Conservation (phyloP, 2,888 invertebrate species). For the Eupithecia centaureata region DNA sequence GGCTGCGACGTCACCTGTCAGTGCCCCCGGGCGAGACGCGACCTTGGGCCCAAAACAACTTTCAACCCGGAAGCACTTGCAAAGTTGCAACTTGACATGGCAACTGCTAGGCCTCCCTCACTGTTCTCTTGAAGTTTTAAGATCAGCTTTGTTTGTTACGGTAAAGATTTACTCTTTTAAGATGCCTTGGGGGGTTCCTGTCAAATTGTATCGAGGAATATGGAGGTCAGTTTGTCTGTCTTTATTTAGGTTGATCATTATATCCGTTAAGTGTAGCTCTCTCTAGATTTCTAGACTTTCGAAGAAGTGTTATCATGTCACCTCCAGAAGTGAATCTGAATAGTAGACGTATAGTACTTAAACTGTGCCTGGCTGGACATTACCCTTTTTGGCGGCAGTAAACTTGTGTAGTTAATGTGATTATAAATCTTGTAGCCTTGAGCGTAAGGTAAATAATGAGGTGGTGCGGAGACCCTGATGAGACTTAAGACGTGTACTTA, state of each 20-base stretch:
- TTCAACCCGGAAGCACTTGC: conserved; percentile 72
- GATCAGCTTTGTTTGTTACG: neutral
- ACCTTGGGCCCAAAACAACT: conserved; percentile 74
- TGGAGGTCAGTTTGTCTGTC: neutral
- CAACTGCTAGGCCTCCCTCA: conserved; percentile 16
- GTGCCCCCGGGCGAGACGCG: conserved; percentile 61
- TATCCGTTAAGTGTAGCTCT: neutral
- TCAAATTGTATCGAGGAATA: neutral
- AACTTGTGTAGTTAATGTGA: conserved; percentile 45
- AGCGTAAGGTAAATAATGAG: conserved; percentile 38
- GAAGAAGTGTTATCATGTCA: neutral
- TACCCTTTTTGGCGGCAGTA: conserved; percentile 55
- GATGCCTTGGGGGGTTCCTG: neutral
- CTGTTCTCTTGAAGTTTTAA: neutral
- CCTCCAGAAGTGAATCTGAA: neutral
- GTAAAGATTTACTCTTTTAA: conserved; percentile 1
- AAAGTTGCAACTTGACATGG: conserved; percentile 31
- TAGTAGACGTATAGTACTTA: conserved; percentile 41
- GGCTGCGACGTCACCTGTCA: conserved; percentile 57
- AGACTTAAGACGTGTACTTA: conserved; percentile 28
- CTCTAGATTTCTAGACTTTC: neutral
- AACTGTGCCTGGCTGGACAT: conserved; percentile 42
- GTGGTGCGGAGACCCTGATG: conserved; percentile 36
- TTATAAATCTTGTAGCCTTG: conserved; percentile 40
- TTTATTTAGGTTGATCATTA: neutral